phyloP scores from a whole-genome alignment of 2,797 vertebrate genomes.

The Scolopax rusticola region DNA sequence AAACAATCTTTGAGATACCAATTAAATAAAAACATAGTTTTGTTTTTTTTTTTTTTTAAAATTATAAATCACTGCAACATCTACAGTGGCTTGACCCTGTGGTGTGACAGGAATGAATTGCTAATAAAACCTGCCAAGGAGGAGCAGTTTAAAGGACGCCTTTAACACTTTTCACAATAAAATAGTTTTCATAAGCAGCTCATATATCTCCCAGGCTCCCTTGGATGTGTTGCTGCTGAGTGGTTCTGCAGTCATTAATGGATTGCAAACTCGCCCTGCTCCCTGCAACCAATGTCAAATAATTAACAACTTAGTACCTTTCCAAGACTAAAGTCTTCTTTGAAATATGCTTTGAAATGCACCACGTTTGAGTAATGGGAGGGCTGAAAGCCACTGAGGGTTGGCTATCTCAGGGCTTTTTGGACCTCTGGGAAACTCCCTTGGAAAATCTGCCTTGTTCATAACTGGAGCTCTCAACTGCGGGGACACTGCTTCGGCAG shows the following conservation, averaged over 20 bases:
- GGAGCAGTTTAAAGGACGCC: not conserved
- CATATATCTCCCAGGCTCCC: not conserved
- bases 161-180: constrained; percentile 30
- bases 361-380: rapidly evolving
- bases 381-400: not conserved
- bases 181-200: constrained; percentile 33
- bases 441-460: not conserved
- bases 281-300: not conserved
- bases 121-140: not conserved
- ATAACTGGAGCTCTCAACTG: not conserved
- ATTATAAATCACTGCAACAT: not conserved
- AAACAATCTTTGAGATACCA: not conserved
- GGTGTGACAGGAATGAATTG: not conserved
- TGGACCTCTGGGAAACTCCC: not conserved
- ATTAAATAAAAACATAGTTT: not conserved
- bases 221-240: constrained; percentile 10
- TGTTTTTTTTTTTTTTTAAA: not conserved
- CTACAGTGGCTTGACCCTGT: not conserved
- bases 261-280: not conserved
- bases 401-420: not conserved
- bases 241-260: not conserved
- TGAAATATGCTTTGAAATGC: constrained; percentile 1
- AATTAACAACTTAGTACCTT: not conserved
- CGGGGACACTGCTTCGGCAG: not conserved
- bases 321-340: not conserved